phyloP scores from a whole-genome alignment of 2,888 invertebrate species.

The Eudasyphora cyanicolor region DNA sequence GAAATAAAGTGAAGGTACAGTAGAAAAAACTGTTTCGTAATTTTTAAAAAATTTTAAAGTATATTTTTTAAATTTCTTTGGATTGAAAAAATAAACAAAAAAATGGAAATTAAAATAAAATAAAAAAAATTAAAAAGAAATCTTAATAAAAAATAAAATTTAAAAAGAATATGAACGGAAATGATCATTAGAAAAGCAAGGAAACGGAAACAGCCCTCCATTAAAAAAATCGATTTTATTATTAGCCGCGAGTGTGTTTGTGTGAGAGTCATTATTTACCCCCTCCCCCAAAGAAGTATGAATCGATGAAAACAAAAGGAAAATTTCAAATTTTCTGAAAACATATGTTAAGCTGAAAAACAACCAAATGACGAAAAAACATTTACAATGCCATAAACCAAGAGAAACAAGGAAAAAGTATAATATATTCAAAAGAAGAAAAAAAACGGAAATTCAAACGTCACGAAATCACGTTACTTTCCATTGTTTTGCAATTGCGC shows the following conservation, averaged over 20 bases:
- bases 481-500: slow-evolving; percentile 53
- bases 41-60: background rate
- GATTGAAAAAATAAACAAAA: too few relatives aligned
- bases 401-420: slow-evolving; percentile 4
- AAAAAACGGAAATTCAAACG: background rate
- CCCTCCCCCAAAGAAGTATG: background rate
- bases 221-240: background rate
- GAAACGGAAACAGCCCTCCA: background rate
- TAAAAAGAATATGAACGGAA: background rate
- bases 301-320: background rate
- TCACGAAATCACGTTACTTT: slow-evolving; percentile 1
- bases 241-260: background rate
- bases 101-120: slow-evolving; percentile 7
- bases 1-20: background rate
- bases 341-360: slow-evolving; percentile 14
- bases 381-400: background rate
- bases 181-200: background rate
- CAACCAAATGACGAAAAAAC: too few relatives aligned
- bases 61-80: background rate
- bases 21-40: slow-evolving; percentile 1
- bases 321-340: slow-evolving; percentile 3
- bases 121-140: background rate
- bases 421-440: slow-evolving; percentile 9
- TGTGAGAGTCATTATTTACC: background rate
- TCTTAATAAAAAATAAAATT: slow-evolving; percentile 1